These are phyloP conservation scores for Nannospalax galili DNA, from an alignment of 2,113 vertebrate genomes.

Conservation along the genomic window DNA sequence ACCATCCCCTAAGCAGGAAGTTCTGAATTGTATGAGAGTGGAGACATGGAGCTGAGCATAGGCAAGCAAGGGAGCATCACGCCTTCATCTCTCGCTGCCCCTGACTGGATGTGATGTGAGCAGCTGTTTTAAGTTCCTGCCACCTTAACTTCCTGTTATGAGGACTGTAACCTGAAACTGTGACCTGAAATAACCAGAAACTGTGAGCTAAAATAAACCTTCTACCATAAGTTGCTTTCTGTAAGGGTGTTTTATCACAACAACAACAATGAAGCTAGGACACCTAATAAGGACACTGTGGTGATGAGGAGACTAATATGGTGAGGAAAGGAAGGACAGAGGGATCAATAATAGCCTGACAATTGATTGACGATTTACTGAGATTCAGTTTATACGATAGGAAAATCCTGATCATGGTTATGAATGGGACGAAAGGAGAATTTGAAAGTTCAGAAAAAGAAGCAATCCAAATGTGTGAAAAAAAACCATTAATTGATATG, in stretches of 20 bases:
- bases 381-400: neutral
- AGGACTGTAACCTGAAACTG: neutral
- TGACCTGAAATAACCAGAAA: neutral
- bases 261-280: neutral
- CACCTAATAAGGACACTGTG: neutral
- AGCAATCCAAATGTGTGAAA: neutral
- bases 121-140: neutral
- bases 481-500: neutral
- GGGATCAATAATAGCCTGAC: neutral
- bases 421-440: neutral
- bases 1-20: neutral
- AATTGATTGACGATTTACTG: neutral
- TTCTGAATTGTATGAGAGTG: neutral
- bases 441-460: slow-evolving; percentile 9
- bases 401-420: neutral
- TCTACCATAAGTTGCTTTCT: neutral
- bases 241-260: neutral
- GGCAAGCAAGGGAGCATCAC: neutral
- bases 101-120: no score
- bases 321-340: slow-evolving; percentile 5
- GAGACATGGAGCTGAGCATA: neutral
- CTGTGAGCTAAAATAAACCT: neutral
- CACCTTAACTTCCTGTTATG: neutral
- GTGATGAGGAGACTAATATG: neutral
- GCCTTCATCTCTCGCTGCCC: neutral